Evolutionary conservation across 2,113 vertebrate genomes (phyloP), one percentile per base, ranked within the genome.

Genomic region (Motacilla tschutschensis): DNA sequence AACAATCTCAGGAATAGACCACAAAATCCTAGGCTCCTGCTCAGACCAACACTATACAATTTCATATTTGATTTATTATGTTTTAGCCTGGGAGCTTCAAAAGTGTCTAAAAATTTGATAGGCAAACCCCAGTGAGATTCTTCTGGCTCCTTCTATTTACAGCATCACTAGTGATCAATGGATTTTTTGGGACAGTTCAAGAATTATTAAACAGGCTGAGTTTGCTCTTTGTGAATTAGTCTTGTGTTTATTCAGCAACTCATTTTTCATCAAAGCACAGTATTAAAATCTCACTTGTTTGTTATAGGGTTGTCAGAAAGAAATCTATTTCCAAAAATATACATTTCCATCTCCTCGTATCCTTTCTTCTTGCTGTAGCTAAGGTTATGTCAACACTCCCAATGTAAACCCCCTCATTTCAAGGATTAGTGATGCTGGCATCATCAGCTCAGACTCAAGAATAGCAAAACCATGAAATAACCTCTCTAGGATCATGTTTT

Each of bases 311-410:
- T 90, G 81, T 93, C 90, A 95, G 83, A 93, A 80, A n/a, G 63
- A 94, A 94, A 81, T 79, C 83, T 62, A 36, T 91, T 92, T 93
- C 85, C 76, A 95, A 90, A 94, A 94, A 94, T 94, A 89, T 53
- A 93, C 80, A 89, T 82, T 93, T 94, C 91, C 90, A 85, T 85
- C 64, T 94, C 73, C 79, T 88, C 0, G 4, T 89, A 78, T 16
- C 12, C 43, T 74, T 88, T 83, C 71, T 71, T 62, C 58, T 41
- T 33, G 36, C 50, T 92, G 69, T 79, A 92, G 87, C 81, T 93
- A 70, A 88, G 75, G 92, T 90, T 91, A 81, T 73, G 67, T 93
- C 83, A 92, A 82, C 85, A 93, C 62, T 93, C 64, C 35, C 47
- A 85, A 44, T 72, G 62, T 80, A 93, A 89, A 87, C 88, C 35